Percentiles rank a stretch among this genome's conserved stretches.
Conservation (phyloP, 2,113 vertebrate genomes). For the Tamias sibiricus region DNA sequence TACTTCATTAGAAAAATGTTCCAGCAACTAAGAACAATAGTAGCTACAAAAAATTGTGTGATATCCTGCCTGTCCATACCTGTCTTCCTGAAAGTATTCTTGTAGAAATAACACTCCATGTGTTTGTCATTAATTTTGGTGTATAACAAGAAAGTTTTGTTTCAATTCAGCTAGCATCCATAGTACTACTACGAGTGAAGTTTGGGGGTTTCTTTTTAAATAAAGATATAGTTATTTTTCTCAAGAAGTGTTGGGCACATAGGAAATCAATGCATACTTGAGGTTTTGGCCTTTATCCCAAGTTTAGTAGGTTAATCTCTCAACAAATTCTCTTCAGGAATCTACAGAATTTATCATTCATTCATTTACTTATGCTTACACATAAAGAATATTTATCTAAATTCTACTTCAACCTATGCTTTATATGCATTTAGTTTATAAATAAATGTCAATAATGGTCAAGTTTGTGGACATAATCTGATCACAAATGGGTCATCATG, state of each 20-base stretch:
- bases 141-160: not conserved
- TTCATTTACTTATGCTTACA: constrained; percentile 20
- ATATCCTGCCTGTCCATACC: not conserved
- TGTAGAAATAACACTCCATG: not conserved
- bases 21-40: not conserved
- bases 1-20: constrained; percentile 27
- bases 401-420: not conserved
- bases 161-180: not conserved
- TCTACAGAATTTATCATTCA: not conserved
- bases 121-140: not conserved
- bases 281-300: not conserved
- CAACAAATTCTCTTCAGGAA: not conserved
- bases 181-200: not conserved
- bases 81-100: not conserved
- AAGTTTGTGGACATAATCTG: not conserved
- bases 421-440: not conserved
- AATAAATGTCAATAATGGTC: not conserved
- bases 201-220: not conserved
- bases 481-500: not conserved
- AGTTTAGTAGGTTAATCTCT: not conserved
- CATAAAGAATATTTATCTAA: constrained; percentile 11
- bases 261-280: not conserved
- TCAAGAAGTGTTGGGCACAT: not conserved
- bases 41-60: not conserved
- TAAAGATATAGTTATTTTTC: not conserved